phyloP scores from a whole-genome alignment of 2,888 invertebrate genomes.

The Epirrhoe tristata region DNA sequence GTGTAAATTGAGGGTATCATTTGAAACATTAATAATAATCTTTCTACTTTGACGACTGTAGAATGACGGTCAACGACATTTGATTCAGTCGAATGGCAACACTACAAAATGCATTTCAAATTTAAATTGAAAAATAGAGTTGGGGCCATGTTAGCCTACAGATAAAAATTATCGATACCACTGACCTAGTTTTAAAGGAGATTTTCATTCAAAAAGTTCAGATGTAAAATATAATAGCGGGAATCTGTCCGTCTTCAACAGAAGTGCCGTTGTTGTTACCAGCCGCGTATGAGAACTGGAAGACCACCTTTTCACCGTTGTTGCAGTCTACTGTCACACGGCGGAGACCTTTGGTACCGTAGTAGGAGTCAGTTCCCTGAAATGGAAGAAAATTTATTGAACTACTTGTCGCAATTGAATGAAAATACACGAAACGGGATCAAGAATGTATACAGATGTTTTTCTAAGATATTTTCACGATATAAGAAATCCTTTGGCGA shows the following conservation, averaged over 20 bases:
- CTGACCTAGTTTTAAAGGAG: not conserved
- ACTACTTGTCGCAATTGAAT: too few relatives aligned
- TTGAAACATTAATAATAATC: not conserved
- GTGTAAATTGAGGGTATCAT: too few relatives aligned
- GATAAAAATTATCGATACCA: not conserved
- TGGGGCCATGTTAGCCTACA: not conserved
- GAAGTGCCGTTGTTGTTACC: conserved; percentile 95
- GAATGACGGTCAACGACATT: not conserved
- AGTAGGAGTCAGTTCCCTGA: conserved; percentile 94
- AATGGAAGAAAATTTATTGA: conserved; percentile 42
- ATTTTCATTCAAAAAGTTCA: conserved; percentile 53
- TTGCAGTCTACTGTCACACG: conserved; percentile 91
- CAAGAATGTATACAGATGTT: too few relatives aligned
- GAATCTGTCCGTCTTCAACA: conserved; percentile 94
- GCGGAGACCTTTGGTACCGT: conserved; percentile 92
- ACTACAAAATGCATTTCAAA: not conserved
- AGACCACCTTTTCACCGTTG: conserved; percentile 90
- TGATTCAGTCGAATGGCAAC: not conserved
- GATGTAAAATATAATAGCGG: conserved; percentile 93
- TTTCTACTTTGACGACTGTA: not conserved
- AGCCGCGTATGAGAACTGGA: conserved; percentile 93
- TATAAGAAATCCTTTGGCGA: too few relatives aligned
- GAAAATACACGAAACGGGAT: too few relatives aligned
- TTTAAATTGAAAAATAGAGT: not conserved
- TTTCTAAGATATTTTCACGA: too few relatives aligned